These are phyloP conservation scores for Leiothrix lutea DNA, from an alignment of 2,113 vertebrate species.

Conservation along the genomic window DNA sequence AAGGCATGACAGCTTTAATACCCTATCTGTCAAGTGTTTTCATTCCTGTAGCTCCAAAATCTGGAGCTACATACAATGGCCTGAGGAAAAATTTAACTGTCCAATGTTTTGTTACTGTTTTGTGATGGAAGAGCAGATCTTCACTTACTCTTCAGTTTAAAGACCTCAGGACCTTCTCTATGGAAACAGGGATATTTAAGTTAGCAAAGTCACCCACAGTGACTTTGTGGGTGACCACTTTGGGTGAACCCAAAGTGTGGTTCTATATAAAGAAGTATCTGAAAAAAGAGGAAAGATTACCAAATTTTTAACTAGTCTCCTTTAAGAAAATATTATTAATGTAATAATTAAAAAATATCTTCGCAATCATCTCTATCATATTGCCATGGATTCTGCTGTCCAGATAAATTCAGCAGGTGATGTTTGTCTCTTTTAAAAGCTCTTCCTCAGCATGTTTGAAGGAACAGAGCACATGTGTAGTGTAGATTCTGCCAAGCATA, in stretches of 20 bases:
- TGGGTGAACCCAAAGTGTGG: not conserved
- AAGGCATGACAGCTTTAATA: not conserved
- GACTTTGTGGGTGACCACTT: no score
- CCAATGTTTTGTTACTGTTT: not conserved
- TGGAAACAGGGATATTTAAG: not conserved
- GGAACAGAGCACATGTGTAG: not conserved
- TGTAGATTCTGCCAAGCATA: not conserved
- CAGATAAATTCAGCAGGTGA: not conserved
- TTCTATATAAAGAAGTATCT: not conserved
- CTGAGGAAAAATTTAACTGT: not conserved
- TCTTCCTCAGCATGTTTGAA: not conserved
- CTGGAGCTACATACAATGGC: not conserved
- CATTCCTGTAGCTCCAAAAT: not conserved
- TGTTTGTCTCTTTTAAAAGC: not conserved
- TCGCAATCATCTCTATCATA: not conserved
- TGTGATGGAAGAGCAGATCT: not conserved
- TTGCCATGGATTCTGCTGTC: not conserved
- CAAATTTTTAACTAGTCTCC: not conserved
- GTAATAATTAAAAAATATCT: not conserved
- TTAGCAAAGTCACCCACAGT: not conserved
- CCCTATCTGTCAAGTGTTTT: not conserved
- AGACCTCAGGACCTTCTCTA: not conserved
- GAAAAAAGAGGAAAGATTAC: not conserved
- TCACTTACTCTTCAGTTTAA: not conserved
- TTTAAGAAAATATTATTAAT: not conserved